phyloP scores from a whole-genome alignment of 2,888 invertebrate species.

The Stenurella melanura region DNA sequence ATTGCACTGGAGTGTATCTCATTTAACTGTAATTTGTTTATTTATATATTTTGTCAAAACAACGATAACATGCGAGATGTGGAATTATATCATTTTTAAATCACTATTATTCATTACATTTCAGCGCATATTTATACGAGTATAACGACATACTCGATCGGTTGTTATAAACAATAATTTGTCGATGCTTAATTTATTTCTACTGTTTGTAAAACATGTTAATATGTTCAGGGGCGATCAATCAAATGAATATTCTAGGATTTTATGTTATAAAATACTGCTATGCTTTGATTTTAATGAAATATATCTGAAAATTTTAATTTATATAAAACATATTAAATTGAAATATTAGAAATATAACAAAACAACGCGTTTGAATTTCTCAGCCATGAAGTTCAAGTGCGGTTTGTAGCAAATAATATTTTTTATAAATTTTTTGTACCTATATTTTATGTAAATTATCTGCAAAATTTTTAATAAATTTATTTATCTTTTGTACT shows the following conservation, averaged over 20 bases:
- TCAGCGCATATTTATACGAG: background rate
- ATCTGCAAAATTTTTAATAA: constrained; percentile 21
- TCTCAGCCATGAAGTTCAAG: constrained; percentile 42
- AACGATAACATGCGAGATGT: background rate
- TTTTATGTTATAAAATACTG: constrained; percentile 8
- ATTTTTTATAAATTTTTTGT: constrained; percentile 21
- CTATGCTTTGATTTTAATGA: background rate
- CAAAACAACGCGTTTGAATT: constrained; percentile 23
- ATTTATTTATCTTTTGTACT: constrained; percentile 36
- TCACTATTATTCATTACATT: background rate
- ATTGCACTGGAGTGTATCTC: background rate
- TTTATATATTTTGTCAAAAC: background rate
- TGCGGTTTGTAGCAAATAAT: background rate
- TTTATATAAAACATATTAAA: background rate
- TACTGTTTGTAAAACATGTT: background rate
- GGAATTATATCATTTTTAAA: background rate
- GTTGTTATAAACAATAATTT: background rate
- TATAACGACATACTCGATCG: no score
- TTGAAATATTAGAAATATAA: background rate
- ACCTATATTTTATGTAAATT: background rate
- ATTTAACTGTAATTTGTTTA: background rate
- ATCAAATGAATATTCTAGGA: background rate
- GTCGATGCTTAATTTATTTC: background rate
- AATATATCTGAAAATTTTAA: background rate
- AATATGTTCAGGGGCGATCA: constrained; percentile 21